A percentile compares a stretch with the other conserved stretches of the same genome.
phyloP scores from a whole-genome alignment of 2,888 invertebrate species.

The Actias luna region DNA sequence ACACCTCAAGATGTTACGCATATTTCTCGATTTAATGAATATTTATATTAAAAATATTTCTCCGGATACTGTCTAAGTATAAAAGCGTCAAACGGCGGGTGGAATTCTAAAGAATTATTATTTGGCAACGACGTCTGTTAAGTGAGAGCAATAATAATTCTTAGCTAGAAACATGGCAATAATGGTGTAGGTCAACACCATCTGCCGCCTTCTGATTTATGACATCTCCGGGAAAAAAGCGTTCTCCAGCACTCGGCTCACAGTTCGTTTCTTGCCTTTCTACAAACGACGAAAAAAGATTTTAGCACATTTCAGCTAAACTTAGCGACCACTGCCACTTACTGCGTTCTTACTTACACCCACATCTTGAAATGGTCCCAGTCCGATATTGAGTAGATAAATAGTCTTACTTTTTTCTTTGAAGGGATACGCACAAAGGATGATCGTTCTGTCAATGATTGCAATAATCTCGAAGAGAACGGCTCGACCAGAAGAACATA shows the following conservation, averaged over 20 bases:
- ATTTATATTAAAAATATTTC: slow-evolving; percentile 18
- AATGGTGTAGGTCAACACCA: slow-evolving; percentile 75
- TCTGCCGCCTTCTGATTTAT: slow-evolving; percentile 75
- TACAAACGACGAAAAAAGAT: slow-evolving; percentile 62
- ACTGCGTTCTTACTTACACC: slow-evolving; percentile 18
- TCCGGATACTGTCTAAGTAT: slow-evolving; percentile 17
- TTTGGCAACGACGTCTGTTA: slow-evolving; percentile 47
- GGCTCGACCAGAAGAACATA: slow-evolving; percentile 16
- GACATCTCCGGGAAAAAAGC: slow-evolving; percentile 65
- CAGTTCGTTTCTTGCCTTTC: slow-evolving; percentile 55
- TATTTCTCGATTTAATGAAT: slow-evolving; percentile 14
- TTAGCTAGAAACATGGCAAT: slow-evolving; percentile 70
- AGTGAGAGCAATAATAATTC: slow-evolving; percentile 65
- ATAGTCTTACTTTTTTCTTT: slow-evolving; percentile 14
- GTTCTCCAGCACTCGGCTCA: slow-evolving; percentile 45
- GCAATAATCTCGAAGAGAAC: slow-evolving; percentile 17
- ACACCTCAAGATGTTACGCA: slow-evolving; percentile 2
- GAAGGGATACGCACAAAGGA: slow-evolving; percentile 16
- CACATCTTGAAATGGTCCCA: slow-evolving; percentile 13
- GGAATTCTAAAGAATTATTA: slow-evolving; percentile 43
- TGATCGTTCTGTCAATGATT: slow-evolving; percentile 19
- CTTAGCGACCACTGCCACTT: slow-evolving; percentile 28
- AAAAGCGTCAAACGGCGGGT: slow-evolving; percentile 20
- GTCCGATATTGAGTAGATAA: slow-evolving; percentile 14
- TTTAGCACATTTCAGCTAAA: slow-evolving; percentile 52